Conservation (phyloP, 2,113 vertebrate genomes). For the Colistium nudipinnis region DNA sequence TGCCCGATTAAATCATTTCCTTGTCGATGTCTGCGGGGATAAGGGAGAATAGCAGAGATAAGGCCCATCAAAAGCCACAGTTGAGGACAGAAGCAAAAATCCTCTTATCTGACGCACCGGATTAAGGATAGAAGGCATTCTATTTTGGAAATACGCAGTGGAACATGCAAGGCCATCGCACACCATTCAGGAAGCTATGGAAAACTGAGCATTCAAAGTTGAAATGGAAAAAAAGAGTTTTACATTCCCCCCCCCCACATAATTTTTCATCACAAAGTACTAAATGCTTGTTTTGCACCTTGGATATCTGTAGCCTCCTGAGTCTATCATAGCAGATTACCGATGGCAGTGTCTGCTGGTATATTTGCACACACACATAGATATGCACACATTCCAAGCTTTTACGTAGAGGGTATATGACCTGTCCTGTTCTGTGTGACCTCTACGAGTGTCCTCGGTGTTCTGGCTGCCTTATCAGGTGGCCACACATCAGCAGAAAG, state of each 20-base stretch:
- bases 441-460: constrained; percentile 16
- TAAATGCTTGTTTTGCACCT: neutral
- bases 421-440: neutral
- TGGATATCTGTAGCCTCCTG: constrained; percentile 23
- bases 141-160: constrained; percentile 41
- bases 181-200: neutral
- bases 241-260: neutral
- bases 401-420: neutral
- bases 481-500: constrained; percentile 52
- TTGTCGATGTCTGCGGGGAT: constrained; percentile 15
- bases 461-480: constrained; percentile 15
- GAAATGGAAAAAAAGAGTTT: neutral
- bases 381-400: neutral
- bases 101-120: constrained; percentile 61
- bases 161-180: constrained; percentile 4
- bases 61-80: constrained; percentile 44
- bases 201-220: neutral
- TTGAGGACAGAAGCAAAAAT: constrained; percentile 41
- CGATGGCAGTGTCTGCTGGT: neutral
- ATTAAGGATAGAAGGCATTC: constrained; percentile 52
- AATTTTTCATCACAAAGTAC: neutral
- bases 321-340: constrained; percentile 52
- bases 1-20: constrained; percentile 16
- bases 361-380: neutral
- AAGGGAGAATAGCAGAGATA: neutral